A percentile compares a stretch with the other conserved stretches of the same genome.
Conservation (phyloP, 2,113 vertebrate genomes). For the Dascyllus trimaculatus region DNA sequence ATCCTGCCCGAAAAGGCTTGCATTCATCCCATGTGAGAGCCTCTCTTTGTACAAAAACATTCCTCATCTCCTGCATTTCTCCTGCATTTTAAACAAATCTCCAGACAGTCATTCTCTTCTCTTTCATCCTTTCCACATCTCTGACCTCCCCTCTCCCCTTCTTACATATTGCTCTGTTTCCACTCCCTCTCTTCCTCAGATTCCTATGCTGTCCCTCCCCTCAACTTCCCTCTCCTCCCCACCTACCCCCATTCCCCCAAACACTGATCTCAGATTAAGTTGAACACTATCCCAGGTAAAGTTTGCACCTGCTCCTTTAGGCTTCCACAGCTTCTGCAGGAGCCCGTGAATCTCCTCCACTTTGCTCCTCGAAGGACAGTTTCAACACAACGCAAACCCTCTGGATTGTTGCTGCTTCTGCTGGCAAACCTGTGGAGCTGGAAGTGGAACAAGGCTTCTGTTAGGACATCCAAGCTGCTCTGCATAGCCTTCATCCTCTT, state of each 20-base stretch:
- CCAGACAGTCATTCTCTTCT: slow-evolving; percentile 59
- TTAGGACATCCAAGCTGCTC: slow-evolving; percentile 32
- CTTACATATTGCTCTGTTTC: slow-evolving; percentile 46
- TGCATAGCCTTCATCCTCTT: slow-evolving; percentile 19
- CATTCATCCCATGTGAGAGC: slow-evolving; percentile 85
- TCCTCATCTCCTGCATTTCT: slow-evolving; percentile 60
- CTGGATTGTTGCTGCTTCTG: slow-evolving; percentile 43
- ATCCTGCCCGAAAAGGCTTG: slow-evolving; percentile 58
- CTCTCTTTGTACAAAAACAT: slow-evolving; percentile 83
- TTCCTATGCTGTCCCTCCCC: slow-evolving; percentile 63
- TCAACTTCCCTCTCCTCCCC: slow-evolving; percentile 48
- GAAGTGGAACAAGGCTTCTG: slow-evolving; percentile 36
- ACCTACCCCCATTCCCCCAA: slow-evolving; percentile 52
- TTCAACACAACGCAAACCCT: slow-evolving; percentile 25
- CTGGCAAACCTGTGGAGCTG: slow-evolving; percentile 54
- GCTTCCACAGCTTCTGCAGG: slow-evolving; percentile 43
- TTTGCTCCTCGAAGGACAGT: slow-evolving; percentile 4
- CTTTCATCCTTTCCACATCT: slow-evolving; percentile 54
- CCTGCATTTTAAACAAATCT: slow-evolving; percentile 33
- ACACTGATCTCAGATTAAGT: slow-evolving; percentile 84
- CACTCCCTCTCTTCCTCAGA: slow-evolving; percentile 52
- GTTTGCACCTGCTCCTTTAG: slow-evolving; percentile 74
- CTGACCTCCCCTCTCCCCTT: slow-evolving; percentile 52
- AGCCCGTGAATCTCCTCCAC: slow-evolving; percentile 35
- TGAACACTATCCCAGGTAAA: slow-evolving; percentile 82